Evolutionary conservation across 2,888 invertebrate genomes (phyloP).

Genomic region (Aphodius sticticus): DNA sequence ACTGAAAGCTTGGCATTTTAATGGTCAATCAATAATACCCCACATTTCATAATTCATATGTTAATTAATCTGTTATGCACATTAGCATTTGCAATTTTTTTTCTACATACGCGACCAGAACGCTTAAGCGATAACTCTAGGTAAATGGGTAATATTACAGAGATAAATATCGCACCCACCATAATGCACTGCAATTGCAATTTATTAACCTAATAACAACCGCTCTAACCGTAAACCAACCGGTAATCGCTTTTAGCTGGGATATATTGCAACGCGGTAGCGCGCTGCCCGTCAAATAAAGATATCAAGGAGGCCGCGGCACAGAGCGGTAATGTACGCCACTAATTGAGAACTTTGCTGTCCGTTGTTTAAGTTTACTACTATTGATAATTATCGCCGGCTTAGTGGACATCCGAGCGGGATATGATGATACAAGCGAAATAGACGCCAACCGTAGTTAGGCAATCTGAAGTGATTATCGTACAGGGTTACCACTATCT

Average conservation of each 20-base stretch:
- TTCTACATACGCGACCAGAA: not conserved
- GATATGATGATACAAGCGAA: not conserved
- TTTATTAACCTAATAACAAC: constrained; percentile 25
- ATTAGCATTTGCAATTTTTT: not conserved
- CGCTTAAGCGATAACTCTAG: not conserved
- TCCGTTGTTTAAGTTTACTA: not conserved
- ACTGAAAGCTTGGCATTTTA: too few relatives aligned
- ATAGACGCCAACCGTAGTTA: not conserved
- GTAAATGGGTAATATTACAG: constrained; percentile 15
- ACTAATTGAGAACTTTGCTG: not conserved
- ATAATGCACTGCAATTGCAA: constrained; percentile 22
- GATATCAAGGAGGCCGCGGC: constrained; percentile 11
- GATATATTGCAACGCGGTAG: constrained; percentile 14
- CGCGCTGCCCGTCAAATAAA: constrained; percentile 20
- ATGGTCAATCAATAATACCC: too few relatives aligned
- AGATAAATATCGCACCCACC: constrained; percentile 8
- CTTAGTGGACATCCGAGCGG: not conserved
- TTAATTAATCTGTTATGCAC: not conserved
- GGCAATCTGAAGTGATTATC: too few relatives aligned
- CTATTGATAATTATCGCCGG: not conserved
- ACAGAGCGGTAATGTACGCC: not conserved
- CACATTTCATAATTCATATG: too few relatives aligned
- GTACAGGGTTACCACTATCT: too few relatives aligned
- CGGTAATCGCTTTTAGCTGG: constrained; percentile 23
- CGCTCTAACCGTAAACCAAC: constrained; percentile 24